Conservation (phyloP, 2,888 invertebrate genomes). For the Hoplodrina blanda region DNA sequence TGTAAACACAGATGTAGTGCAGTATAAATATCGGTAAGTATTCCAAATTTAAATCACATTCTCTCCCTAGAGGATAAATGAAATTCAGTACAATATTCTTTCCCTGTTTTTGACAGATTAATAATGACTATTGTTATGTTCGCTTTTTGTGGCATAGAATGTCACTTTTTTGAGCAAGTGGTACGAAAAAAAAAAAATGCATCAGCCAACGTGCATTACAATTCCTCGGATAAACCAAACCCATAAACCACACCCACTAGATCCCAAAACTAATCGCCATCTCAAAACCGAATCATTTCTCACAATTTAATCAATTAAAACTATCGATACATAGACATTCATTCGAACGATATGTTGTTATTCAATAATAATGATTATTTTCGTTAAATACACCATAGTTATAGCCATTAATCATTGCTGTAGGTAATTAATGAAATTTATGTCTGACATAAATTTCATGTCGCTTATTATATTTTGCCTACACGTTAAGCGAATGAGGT, state of each 20-base stretch:
- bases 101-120: too few species aligned
- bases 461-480: slow-evolving; percentile 78
- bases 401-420: slow-evolving; percentile 81
- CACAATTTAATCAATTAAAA: slow-evolving; percentile 55
- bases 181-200: too few species aligned
- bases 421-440: slow-evolving; percentile 88
- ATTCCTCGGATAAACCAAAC: background rate
- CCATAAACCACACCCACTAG: slow-evolving; percentile 42
- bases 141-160: too few species aligned
- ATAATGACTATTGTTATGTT: too few species aligned
- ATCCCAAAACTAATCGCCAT: slow-evolving; percentile 34
- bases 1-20: too few species aligned
- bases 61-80: too few species aligned
- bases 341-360: slow-evolving; percentile 72
- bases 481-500: slow-evolving; percentile 76
- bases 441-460: slow-evolving; percentile 83
- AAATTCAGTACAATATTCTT: too few species aligned
- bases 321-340: slow-evolving; percentile 46
- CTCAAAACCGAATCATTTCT: slow-evolving; percentile 24
- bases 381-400: slow-evolving; percentile 81
- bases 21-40: too few species aligned
- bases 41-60: too few species aligned
- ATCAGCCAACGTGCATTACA: background rate
- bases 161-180: too few species aligned
- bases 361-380: slow-evolving; percentile 81